Conservation (phyloP, 2,888 invertebrate genomes). For the Cosmia trapezina region DNA sequence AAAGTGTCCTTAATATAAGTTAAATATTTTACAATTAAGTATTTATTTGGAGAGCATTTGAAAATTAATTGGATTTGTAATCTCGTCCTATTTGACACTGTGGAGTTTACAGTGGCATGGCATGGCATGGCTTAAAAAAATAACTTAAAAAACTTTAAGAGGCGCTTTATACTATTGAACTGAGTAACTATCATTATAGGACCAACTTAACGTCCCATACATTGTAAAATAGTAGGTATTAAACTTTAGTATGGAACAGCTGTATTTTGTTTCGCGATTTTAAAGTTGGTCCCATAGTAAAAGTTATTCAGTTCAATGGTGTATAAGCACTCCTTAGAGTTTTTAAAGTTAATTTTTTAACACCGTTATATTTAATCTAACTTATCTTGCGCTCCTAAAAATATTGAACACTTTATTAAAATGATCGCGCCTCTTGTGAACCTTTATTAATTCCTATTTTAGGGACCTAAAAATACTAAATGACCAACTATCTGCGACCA, state of each 20-base stretch:
- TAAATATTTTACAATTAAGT: slow-evolving; percentile 40
- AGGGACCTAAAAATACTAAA: background rate
- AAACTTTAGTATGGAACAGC: too few species aligned
- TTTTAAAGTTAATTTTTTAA: too few species aligned
- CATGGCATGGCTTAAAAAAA: too few species aligned
- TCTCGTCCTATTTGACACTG: background rate
- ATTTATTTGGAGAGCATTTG: slow-evolving; percentile 15
- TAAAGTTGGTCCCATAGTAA: too few species aligned
- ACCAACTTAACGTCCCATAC: too few species aligned
- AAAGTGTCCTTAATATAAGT: slow-evolving; percentile 62
- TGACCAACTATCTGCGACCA: background rate
- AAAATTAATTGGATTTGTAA: slow-evolving; percentile 32
- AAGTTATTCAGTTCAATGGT: too few species aligned
- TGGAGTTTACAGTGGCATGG: background rate
- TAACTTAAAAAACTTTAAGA: too few species aligned
- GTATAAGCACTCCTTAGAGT: too few species aligned
- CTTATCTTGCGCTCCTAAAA: background rate
- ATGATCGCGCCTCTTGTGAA: background rate
- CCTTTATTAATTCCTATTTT: background rate
- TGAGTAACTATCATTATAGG: too few species aligned
- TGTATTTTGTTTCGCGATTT: too few species aligned
- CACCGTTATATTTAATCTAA: background rate
- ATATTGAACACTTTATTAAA: background rate
- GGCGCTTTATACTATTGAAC: too few species aligned
- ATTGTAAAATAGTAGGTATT: too few species aligned